These are phyloP conservation scores for Aporophyla lueneburgensis DNA, from an alignment of 2,888 invertebrate species.

Conservation along the genomic window DNA sequence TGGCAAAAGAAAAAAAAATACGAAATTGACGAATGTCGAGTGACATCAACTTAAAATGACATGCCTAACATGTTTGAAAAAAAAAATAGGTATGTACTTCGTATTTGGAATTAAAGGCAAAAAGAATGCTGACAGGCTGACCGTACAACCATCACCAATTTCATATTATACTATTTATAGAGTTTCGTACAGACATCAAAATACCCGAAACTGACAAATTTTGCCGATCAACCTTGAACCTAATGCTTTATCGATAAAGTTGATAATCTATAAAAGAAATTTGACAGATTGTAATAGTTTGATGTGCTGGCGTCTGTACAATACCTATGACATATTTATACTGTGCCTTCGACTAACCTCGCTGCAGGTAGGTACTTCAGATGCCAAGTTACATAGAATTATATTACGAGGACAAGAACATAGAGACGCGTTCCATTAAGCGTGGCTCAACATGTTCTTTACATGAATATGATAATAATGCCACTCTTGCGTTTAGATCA, in stretches of 20 bases:
- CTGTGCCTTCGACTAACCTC: not conserved
- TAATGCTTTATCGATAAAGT: too few relatives aligned
- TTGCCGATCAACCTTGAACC: too few relatives aligned
- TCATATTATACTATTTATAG: conserved; percentile 8
- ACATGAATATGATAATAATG: conserved; percentile 20
- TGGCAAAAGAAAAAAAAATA: too few relatives aligned
- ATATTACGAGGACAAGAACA: conserved; percentile 6
- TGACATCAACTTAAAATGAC: not conserved
- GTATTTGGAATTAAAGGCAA: not conserved
- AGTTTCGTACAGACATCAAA: too few relatives aligned
- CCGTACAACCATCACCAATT: not conserved
- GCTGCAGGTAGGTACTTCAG: not conserved
- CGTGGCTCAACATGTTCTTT: not conserved
- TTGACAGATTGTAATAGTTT: too few relatives aligned
- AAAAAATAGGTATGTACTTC: not conserved
- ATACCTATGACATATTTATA: not conserved
- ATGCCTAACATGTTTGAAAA: not conserved
- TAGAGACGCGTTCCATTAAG: conserved; percentile 1
- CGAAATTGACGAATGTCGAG: not conserved
- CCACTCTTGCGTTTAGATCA: not conserved
- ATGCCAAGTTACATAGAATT: conserved; percentile 10
- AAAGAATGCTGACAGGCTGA: not conserved
- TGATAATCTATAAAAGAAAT: too few relatives aligned
- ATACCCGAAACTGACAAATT: too few relatives aligned
- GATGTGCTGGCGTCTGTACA: too few relatives aligned